These are phyloP conservation scores for Heliocidaris tuberculata DNA, from an alignment of 35 echinoderm and acorn worm genomes.

Conservation along the genomic window DNA sequence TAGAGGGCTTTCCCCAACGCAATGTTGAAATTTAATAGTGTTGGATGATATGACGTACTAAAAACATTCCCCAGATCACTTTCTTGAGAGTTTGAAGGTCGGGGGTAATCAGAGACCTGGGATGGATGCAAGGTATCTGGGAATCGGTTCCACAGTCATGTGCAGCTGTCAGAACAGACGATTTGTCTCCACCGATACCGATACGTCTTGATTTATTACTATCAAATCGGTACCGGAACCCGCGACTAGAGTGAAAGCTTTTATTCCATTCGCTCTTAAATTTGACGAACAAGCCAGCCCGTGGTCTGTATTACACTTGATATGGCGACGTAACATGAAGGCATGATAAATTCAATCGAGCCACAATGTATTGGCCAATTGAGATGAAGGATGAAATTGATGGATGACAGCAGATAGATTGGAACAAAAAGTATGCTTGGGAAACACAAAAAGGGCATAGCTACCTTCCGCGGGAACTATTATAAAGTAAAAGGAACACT, in stretches of 20 bases:
- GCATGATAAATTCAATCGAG: not conserved
- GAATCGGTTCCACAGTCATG: not conserved
- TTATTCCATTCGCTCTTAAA: conserved; percentile 18
- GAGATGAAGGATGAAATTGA: conserved; percentile 2
- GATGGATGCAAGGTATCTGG: not conserved
- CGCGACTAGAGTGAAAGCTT: not conserved
- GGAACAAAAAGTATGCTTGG: not conserved
- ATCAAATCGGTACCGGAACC: not conserved
- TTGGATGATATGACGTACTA: not conserved
- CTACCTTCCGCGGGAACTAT: not conserved
- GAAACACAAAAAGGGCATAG: not conserved
- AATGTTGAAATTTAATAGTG: not conserved
- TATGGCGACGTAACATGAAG: not conserved
- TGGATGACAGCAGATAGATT: not conserved
- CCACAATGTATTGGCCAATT: not conserved
- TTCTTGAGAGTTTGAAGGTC: not conserved
- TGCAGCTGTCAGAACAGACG: not conserved
- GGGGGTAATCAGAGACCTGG: not conserved
- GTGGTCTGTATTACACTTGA: not conserved
- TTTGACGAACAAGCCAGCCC: not conserved
- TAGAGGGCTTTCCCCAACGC: not conserved
- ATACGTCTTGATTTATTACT: not conserved
- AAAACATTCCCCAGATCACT: not conserved
- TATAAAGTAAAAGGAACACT: conserved; percentile 11
- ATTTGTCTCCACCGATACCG: not conserved